Evolutionary conservation across 53 echinoderm and acorn worm species (phyloP).

Genomic region (Echinometra lucunter): DNA sequence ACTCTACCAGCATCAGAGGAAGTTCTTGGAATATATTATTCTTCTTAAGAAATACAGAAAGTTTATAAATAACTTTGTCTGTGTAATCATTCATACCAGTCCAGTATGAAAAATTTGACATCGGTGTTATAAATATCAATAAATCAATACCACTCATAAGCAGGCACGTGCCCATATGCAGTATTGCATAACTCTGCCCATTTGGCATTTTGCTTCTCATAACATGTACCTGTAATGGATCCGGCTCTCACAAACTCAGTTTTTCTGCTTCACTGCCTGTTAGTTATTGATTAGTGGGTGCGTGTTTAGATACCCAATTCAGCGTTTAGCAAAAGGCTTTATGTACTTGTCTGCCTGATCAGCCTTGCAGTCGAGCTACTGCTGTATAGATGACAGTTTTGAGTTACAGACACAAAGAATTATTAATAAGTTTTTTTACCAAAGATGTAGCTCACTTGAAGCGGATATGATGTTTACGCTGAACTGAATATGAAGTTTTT

Average conservation of each 20-base stretch:
- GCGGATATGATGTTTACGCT: constrained; percentile 1
- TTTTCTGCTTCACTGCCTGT: constrained; percentile 60
- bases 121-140: background rate
- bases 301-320: constrained; percentile 59
- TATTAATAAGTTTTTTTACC: background rate
- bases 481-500: background rate
- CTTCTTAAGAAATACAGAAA: background rate
- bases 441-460: background rate
- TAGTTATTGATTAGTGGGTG: constrained; percentile 61
- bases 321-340: constrained; percentile 9
- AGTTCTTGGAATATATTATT: background rate
- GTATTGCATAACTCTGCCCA: constrained; percentile 41
- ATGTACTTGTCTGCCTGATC: constrained; percentile 32
- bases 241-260: constrained; percentile 12
- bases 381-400: constrained; percentile 16
- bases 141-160: constrained; percentile 37
- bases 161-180: background rate
- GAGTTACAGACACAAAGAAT: constrained; percentile 5
- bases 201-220: constrained; percentile 1
- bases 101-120: background rate
- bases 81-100: background rate
- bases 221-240: constrained; percentile 49
- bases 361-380: background rate
- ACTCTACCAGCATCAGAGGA: background rate
- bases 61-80: background rate